Evolutionary conservation across 2,113 vertebrate species (phyloP).

Genomic region (Amia ocellicauda): DNA sequence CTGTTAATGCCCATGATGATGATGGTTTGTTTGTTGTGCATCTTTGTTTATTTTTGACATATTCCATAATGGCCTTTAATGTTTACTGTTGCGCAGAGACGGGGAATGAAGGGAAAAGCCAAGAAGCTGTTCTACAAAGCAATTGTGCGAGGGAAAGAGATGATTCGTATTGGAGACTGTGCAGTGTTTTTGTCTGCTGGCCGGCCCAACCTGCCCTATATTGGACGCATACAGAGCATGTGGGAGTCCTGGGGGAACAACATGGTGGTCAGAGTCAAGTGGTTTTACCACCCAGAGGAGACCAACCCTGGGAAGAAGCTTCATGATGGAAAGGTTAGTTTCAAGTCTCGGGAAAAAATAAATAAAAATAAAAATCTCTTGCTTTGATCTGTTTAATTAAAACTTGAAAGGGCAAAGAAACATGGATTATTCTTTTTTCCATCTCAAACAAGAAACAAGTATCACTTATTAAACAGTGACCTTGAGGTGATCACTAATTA

Average conservation of each 20-base stretch:
- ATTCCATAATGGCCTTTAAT: neutral
- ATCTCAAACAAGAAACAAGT: too few relatives aligned
- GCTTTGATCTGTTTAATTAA: too few relatives aligned
- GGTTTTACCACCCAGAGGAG: conserved; percentile 98
- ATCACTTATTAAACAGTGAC: too few relatives aligned
- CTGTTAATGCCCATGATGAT: neutral
- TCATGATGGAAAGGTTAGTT: conserved; percentile 85
- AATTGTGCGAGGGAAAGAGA: conserved; percentile 92
- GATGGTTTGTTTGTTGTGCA: too few relatives aligned
- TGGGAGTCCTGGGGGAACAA: conserved; percentile 99
- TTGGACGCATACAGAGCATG: conserved; percentile 98
- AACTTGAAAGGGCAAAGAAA: too few relatives aligned
- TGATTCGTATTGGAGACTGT: conserved; percentile 94
- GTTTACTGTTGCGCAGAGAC: conserved; percentile 66
- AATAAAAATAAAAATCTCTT: too few relatives aligned
- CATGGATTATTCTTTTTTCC: too few relatives aligned
- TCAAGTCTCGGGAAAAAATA: too few relatives aligned
- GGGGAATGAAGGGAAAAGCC: conserved; percentile 97
- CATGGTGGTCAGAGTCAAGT: conserved; percentile 98
- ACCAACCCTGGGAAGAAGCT: conserved; percentile 95
- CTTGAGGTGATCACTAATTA: too few relatives aligned
- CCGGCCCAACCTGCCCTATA: conserved; percentile 95
- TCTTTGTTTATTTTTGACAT: too few relatives aligned
- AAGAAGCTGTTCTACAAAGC: conserved; percentile 99
- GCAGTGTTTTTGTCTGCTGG: conserved; percentile 94